These are phyloP conservation scores for Pseudomugil tenellus DNA, from an alignment of 2,797 vertebrate genomes.

Conservation along the genomic window DNA sequence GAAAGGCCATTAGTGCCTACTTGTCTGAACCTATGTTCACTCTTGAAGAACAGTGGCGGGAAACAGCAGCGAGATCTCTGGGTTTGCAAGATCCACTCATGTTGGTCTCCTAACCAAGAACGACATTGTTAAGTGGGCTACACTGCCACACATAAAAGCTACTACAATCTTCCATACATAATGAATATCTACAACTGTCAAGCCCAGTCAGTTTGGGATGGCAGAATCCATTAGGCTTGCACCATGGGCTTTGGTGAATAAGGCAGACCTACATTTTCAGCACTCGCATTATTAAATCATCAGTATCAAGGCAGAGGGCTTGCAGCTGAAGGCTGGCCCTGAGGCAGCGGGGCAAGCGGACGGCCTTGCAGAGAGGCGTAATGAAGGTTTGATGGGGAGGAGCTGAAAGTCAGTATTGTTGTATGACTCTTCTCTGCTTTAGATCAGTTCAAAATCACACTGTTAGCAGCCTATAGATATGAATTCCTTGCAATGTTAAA, in stretches of 20 bases:
- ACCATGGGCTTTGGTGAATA: constrained; percentile 78
- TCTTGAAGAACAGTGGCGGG: constrained; percentile 60
- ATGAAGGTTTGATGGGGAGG: constrained; percentile 54
- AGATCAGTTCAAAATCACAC: constrained; percentile 26
- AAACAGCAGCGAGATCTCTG: constrained; percentile 62
- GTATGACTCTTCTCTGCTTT: constrained; percentile 2
- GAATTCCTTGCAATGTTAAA: constrained; percentile 12
- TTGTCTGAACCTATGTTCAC: constrained; percentile 74
- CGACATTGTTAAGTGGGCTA: constrained; percentile 79
- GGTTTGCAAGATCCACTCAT: constrained; percentile 53
- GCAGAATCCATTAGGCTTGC: constrained; percentile 78
- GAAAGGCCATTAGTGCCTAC: constrained; percentile 75
- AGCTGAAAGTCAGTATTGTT: constrained; percentile 52
- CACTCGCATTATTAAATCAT: constrained; percentile 84
- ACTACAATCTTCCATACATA: constrained; percentile 83
- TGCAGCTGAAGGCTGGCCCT: constrained; percentile 67
- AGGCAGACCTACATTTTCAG: constrained; percentile 81
- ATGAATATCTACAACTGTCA: constrained; percentile 84
- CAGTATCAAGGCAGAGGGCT: constrained; percentile 69
- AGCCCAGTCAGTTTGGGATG: constrained; percentile 73
- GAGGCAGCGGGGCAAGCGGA: constrained; percentile 61
- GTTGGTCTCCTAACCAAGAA: constrained; percentile 70
- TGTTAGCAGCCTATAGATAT: constrained; percentile 6
- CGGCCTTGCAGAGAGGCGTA: constrained; percentile 62
- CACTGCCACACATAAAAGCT: constrained; percentile 78